A percentile compares a stretch with the other conserved stretches of the same genome.
Evolutionary conservation across 2,888 invertebrate species (phyloP).

Genomic region (Gryllus longicercus): DNA sequence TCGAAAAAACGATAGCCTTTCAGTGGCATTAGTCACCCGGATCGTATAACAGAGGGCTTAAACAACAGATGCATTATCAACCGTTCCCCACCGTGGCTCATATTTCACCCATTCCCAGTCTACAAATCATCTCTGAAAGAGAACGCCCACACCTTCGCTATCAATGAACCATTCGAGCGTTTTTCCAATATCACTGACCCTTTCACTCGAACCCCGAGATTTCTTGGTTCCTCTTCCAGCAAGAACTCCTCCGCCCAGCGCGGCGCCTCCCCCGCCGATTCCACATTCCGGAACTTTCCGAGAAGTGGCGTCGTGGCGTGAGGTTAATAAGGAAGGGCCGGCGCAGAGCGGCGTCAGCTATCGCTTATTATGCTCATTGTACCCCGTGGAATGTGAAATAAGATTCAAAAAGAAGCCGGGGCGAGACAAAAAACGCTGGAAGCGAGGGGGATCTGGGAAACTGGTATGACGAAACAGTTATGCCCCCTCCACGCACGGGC

Average conservation of each 20-base stretch:
- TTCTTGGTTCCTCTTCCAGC: too few relatives aligned
- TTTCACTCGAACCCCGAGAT: too few relatives aligned
- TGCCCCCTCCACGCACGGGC: neutral
- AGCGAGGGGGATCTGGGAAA: neutral
- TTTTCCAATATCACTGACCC: too few relatives aligned
- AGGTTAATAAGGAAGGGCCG: too few relatives aligned
- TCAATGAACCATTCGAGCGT: too few relatives aligned
- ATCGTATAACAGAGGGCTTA: too few relatives aligned
- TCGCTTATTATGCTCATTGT: constrained; percentile 1
- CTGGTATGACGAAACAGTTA: neutral
- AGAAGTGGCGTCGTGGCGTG: neutral
- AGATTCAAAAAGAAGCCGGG: neutral
- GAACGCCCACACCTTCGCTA: too few relatives aligned
- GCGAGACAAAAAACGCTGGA: neutral
- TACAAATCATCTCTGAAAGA: too few relatives aligned
- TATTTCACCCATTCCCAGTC: neutral
- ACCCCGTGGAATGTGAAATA: neutral
- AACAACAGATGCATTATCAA: neutral
- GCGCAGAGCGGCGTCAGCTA: neutral
- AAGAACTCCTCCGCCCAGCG: neutral
- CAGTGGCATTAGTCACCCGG: too few relatives aligned
- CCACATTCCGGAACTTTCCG: constrained; percentile 17
- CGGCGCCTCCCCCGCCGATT: neutral
- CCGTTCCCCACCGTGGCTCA: neutral
- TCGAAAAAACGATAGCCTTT: too few relatives aligned